Evolutionary conservation across 2,797 vertebrate genomes (phyloP), one percentile per base, ranked within the genome.

Genomic region (Pagetopsis macropterus): DNA sequence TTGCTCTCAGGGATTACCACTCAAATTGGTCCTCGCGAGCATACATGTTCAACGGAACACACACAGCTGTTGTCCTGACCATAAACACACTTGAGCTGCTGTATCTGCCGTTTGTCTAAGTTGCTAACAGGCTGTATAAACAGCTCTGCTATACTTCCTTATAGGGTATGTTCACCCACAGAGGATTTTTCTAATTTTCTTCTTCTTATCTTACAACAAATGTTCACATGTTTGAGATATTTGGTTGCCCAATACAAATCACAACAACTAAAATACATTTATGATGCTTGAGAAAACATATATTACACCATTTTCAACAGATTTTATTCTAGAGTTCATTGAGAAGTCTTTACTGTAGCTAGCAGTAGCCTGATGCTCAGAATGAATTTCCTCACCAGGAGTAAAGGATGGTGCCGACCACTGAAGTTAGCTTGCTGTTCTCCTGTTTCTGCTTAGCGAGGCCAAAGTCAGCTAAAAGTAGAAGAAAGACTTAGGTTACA

Each of bases 391-490:
- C 90, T 95, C 93, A 98, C 95, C 96, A 97, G 40, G 93, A 97
- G 84, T 97, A 97, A 4, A 98, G 92, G 84, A 98, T 97, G 41
- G 96, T 96, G 88, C 96, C 96, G 41, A 98, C 96, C 77, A 97
- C 93, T 0, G 96, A 98, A 0, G 90, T 96, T 45, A 97, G 92
- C 84, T 96, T 97, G 91, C 95, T 94, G 87, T 94, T 97, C 88
- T 96, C 96, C 86, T 97, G 94, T 62, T 98, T 98, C 90, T 97
- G 95, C 80, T 98, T 97, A 17, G 96, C 96, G 9, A 99, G 95
- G 49, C 96, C 96, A 65, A 97, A 98, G 89, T 97, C 96, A 84
- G 97, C 96, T 97, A 80, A 14, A 92, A 87, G 67, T 3, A 46
- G 48, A 75, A n/a, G 43, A 40, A 49, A 65, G 8, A 50, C 27